A percentile compares a stretch with the other conserved stretches of the same genome.
These are phyloP conservation scores for Colostygia pectinataria DNA, from an alignment of 2,888 invertebrate species.

Conservation along the genomic window DNA sequence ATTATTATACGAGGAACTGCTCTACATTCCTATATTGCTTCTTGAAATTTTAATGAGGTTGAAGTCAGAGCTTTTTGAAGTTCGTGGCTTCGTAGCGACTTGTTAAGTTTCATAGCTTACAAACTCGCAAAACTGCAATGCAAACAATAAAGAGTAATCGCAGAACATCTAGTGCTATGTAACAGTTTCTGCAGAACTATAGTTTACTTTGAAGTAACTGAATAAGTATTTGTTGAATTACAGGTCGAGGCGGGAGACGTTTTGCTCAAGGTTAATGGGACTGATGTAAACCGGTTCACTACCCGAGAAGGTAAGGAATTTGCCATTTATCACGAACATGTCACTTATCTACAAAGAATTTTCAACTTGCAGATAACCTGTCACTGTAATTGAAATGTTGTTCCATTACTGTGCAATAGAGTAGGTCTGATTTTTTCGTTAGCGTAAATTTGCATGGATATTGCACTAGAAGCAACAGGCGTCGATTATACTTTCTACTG, in stretches of 20 bases:
- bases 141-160: slow-evolving; percentile 6
- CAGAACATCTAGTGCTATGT: background rate
- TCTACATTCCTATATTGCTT: slow-evolving; percentile 8
- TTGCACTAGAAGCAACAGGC: slow-evolving; percentile 16
- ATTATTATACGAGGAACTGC: background rate
- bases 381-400: slow-evolving; percentile 41
- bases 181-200: slow-evolving; percentile 2
- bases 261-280: slow-evolving; percentile 96
- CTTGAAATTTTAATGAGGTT: slow-evolving; percentile 8
- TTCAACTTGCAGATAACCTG: slow-evolving; percentile 46
- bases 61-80: slow-evolving; percentile 1
- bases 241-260: slow-evolving; percentile 97
- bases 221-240: slow-evolving; percentile 65
- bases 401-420: slow-evolving; percentile 14
- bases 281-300: slow-evolving; percentile 95
- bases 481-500: slow-evolving; percentile 1
- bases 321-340: slow-evolving; percentile 65
- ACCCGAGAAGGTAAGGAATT: slow-evolving; percentile 93
- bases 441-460: slow-evolving; percentile 9
- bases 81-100: background rate
- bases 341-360: slow-evolving; percentile 55
- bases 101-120: slow-evolving; percentile 3
- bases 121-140: too few relatives aligned
- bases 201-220: slow-evolving; percentile 42
- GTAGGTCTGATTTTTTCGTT: slow-evolving; percentile 9